Percentiles rank a stretch among this genome's conserved stretches.
Evolutionary conservation across 2,113 vertebrate species (phyloP).

Genomic region (Centrocercus urophasianus): DNA sequence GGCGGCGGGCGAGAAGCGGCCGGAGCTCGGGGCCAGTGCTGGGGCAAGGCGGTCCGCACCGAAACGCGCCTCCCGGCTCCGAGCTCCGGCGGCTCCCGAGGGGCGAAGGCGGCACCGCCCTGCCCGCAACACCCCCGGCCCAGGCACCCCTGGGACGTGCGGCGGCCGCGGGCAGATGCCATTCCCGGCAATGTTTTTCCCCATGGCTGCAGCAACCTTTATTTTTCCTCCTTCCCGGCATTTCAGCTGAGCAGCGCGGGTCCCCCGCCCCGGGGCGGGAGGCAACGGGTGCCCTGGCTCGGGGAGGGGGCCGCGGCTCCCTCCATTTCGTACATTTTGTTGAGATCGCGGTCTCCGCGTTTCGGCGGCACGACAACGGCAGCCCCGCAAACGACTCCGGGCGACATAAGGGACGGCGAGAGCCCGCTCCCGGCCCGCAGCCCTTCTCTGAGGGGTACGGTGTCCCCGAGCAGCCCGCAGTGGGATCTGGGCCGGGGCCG

Average conservation of each 20-base stretch:
- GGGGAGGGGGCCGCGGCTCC: neutral
- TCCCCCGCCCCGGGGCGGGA: neutral
- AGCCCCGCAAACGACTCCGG: conserved; percentile 21
- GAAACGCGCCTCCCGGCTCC: neutral
- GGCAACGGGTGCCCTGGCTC: neutral
- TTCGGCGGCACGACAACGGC: neutral
- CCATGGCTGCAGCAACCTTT: neutral
- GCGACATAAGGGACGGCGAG: neutral
- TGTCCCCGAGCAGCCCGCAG: neutral
- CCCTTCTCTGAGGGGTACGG: neutral
- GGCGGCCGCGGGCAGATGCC: neutral
- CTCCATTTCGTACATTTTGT: neutral
- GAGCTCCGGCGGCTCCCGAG: neutral
- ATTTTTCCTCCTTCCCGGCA: neutral
- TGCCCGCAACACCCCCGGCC: neutral
- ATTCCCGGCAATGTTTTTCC: neutral
- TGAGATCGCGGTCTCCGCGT: neutral
- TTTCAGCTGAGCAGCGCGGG: neutral
- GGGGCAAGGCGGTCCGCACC: neutral
- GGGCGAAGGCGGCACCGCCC: neutral
- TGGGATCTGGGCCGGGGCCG: neutral
- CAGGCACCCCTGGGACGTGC: neutral
- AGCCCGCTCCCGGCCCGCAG: neutral
- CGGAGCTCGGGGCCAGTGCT: neutral
- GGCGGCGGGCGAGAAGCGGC: neutral